Conservation (phyloP, 2,888 invertebrate genomes). For the Trachelus tabidus region DNA sequence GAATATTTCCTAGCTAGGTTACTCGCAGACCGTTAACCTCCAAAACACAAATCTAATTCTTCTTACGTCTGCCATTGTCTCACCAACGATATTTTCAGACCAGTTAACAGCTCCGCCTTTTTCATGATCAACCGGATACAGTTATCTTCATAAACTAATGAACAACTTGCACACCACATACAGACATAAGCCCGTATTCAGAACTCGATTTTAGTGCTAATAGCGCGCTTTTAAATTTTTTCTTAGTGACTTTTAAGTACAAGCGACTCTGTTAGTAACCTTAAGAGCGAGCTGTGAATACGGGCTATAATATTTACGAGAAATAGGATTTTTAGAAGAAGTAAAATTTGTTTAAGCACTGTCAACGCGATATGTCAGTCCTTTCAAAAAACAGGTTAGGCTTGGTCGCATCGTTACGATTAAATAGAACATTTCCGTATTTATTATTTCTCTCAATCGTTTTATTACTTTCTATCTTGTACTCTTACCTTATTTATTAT, state of each 20-base stretch:
- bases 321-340: not conserved
- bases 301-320: not conserved
- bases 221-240: too few relatives aligned
- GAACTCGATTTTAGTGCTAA: too few relatives aligned
- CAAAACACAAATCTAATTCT: conserved; percentile 31
- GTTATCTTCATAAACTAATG: not conserved
- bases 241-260: too few relatives aligned
- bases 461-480: not conserved
- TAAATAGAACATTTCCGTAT: not conserved
- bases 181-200: not conserved
- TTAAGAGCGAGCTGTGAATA: too few relatives aligned
- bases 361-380: not conserved
- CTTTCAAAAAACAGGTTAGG: not conserved
- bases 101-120: not conserved
- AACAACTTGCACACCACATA: not conserved
- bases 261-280: too few relatives aligned
- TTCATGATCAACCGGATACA: not conserved
- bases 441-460: not conserved
- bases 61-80: not conserved
- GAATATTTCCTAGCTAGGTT: conserved; percentile 43
- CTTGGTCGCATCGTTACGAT: not conserved
- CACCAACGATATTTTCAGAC: not conserved
- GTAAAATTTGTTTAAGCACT: not conserved
- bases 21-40: conserved; percentile 46
- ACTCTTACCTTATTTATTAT: not conserved